phyloP scores from a whole-genome alignment of 2,888 invertebrate species.

The Ptychoptera albimana region DNA sequence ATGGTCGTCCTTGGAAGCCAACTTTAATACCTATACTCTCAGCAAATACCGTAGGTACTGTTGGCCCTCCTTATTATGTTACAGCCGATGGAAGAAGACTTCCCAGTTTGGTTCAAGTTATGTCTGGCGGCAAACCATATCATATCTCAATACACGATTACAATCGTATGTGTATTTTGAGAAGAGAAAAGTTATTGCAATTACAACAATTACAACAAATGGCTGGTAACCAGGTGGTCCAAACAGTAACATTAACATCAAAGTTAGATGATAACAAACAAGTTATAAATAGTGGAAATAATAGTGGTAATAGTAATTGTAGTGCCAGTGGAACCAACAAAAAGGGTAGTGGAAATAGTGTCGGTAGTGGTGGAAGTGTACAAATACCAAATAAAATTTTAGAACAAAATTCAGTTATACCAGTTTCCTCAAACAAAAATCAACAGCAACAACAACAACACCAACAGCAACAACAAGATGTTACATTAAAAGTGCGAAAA shows the following conservation, averaged over 20 bases:
- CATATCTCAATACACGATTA: conserved; percentile 65
- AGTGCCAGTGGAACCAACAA: background rate
- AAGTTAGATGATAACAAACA: conserved; percentile 1
- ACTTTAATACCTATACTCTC: conserved; percentile 49
- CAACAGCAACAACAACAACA: conserved; percentile 8
- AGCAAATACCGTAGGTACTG: conserved; percentile 20
- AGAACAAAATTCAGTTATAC: conserved; percentile 14
- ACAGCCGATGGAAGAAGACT: conserved; percentile 41
- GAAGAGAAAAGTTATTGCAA: conserved; percentile 46
- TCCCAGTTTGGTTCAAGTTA: conserved; percentile 53
- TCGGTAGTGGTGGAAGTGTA: conserved; percentile 4
- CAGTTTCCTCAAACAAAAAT: conserved; percentile 6
- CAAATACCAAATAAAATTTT: conserved; percentile 14
- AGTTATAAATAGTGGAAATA: conserved; percentile 4
- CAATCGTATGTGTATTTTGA: conserved; percentile 60
- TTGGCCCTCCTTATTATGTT: conserved; percentile 23
- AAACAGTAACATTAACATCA: conserved; percentile 9
- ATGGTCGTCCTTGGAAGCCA: conserved; percentile 48
- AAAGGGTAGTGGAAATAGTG: too few relatives aligned
- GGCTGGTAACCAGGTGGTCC: background rate
- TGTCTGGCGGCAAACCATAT: conserved; percentile 62
- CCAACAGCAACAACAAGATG: conserved; percentile 1
- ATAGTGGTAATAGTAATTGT: conserved; percentile 3
- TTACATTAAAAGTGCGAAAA: background rate
- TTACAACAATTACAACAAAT: conserved; percentile 24